phyloP scores from a whole-genome alignment of 2,797 vertebrate genomes.

The Premnoplex brunnescens region DNA sequence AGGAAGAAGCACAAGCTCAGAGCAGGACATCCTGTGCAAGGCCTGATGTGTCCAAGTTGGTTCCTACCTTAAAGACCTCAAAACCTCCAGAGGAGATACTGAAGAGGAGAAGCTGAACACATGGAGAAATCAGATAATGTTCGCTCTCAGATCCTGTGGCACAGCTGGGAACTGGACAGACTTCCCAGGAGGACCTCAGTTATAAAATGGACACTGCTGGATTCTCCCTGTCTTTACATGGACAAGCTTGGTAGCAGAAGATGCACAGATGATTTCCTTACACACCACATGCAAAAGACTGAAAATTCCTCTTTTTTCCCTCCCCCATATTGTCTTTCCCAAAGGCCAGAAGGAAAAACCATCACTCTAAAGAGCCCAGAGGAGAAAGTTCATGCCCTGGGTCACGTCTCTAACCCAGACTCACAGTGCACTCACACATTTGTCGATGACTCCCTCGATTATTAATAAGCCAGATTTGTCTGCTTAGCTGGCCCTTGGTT shows the following conservation, averaged over 20 bases:
- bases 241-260: not conserved
- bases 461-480: not conserved
- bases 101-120: not conserved
- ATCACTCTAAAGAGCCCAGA: not conserved
- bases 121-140: not conserved
- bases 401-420: not conserved
- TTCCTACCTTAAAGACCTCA: not conserved
- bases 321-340: not conserved
- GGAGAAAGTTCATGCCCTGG: not conserved
- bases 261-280: not conserved
- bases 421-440: not conserved
- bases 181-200: not conserved
- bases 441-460: not conserved
- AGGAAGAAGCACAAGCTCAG: not conserved
- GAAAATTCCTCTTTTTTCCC: not conserved
- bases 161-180: not conserved
- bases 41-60: not conserved
- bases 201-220: not conserved
- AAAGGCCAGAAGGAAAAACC: conserved; percentile 15
- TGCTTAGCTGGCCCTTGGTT: not conserved
- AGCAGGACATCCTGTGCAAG: not conserved
- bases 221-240: not conserved
- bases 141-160: not conserved
- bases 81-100: not conserved
- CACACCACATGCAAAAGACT: not conserved